Evolutionary conservation across 2,113 vertebrate genomes (phyloP).

Genomic region (Alouatta palliata): DNA sequence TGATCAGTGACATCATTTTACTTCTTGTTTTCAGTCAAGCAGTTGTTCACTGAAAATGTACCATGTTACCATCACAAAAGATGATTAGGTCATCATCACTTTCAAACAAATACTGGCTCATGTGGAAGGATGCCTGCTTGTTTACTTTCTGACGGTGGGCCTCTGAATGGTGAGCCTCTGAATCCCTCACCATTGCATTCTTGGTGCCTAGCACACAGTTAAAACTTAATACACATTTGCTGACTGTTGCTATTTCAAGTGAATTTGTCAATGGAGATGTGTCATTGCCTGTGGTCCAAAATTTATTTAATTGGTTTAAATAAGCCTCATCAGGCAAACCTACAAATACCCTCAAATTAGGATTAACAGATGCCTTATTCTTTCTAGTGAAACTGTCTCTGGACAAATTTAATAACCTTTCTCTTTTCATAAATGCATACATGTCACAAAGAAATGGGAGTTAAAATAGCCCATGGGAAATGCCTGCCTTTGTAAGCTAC

Average conservation of each 20-base stretch:
- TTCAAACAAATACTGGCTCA: not conserved
- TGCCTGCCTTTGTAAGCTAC: not conserved
- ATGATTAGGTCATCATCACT: not conserved
- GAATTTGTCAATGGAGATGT: not conserved
- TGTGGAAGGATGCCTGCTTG: not conserved
- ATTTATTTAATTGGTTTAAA: not conserved
- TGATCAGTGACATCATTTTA: not conserved
- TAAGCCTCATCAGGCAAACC: not conserved
- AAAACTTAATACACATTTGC: not conserved
- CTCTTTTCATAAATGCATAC: not conserved
- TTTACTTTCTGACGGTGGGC: not conserved
- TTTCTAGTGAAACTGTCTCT: not conserved
- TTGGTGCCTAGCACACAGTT: not conserved
- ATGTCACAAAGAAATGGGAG: not conserved
- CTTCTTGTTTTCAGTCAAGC: not conserved
- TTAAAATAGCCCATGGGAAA: slow-evolving; percentile 10
- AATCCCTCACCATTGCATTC: not conserved
- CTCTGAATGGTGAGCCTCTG: too few relatives aligned
- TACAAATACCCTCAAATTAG: not conserved
- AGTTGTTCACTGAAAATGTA: not conserved
- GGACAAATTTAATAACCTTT: slow-evolving; percentile 4
- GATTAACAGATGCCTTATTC: not conserved
- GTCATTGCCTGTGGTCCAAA: not conserved
- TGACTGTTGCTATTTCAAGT: not conserved
- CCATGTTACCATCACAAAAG: not conserved